Conservation (phyloP, 1,140 invertebrate species). For the Battus philenor region DNA sequence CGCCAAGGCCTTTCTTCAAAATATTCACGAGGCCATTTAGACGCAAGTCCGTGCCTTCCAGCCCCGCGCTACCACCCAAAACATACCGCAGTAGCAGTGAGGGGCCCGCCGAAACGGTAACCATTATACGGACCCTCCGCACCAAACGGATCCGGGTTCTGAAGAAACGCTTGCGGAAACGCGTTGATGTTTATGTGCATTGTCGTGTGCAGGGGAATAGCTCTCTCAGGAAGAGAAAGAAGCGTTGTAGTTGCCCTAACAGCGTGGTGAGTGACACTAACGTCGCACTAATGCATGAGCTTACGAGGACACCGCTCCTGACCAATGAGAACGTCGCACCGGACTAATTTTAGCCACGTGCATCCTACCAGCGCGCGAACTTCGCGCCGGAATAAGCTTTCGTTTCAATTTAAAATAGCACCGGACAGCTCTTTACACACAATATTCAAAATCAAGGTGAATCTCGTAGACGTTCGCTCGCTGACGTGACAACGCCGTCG, state of each 20-base stretch:
- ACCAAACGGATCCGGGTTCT: conserved; percentile 49
- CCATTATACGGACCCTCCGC: conserved; percentile 40
- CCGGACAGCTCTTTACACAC: conserved; percentile 51
- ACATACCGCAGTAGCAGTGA: conserved; percentile 73
- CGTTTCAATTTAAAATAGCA: conserved; percentile 68
- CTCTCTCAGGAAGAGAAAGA: conserved; percentile 39
- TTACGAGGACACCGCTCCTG: background rate
- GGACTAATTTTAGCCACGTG: conserved; percentile 26
- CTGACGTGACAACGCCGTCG: conserved; percentile 26
- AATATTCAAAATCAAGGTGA: conserved; percentile 74
- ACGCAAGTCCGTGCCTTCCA: conserved; percentile 80
- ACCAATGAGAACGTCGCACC: conserved; percentile 1
- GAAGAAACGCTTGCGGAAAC: conserved; percentile 52
- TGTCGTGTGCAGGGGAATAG: conserved; percentile 44
- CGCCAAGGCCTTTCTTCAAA: conserved; percentile 74
- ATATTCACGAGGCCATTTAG: conserved; percentile 80
- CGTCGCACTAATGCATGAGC: conserved; percentile 19
- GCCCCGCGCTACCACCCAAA: conserved; percentile 75
- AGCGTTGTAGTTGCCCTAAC: conserved; percentile 52
- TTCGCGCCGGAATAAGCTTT: conserved; percentile 62
- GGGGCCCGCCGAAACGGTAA: conserved; percentile 69
- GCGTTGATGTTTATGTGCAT: conserved; percentile 64
- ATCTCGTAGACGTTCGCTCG: conserved; percentile 54
- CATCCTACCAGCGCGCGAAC: conserved; percentile 54
- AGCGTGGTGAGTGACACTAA: conserved; percentile 69